These are phyloP conservation scores for Thymelicus lineola DNA, from an alignment of 2,888 invertebrate species.

Conservation along the genomic window DNA sequence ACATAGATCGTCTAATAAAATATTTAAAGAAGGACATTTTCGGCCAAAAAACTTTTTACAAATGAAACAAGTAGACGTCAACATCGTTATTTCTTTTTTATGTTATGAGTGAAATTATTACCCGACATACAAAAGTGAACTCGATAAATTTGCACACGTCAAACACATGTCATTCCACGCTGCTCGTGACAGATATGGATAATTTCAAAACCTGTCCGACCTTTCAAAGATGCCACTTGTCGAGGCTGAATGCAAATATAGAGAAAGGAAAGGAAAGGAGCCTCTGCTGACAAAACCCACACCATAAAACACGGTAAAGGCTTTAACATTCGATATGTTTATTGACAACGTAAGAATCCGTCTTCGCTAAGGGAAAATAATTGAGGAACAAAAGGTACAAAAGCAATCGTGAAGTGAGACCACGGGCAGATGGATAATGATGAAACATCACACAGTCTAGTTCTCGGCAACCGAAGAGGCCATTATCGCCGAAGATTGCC, in stretches of 20 bases:
- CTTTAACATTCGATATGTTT: constrained; percentile 35
- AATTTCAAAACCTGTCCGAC: constrained; percentile 53
- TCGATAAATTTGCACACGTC: constrained; percentile 25
- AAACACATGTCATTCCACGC: constrained; percentile 31
- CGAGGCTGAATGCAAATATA: constrained; percentile 48
- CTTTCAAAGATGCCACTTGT: constrained; percentile 48
- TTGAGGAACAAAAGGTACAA: constrained; percentile 38
- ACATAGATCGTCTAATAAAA: background rate
- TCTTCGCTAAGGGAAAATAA: constrained; percentile 40
- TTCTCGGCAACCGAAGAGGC: constrained; percentile 58
- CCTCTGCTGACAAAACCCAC: constrained; percentile 41
- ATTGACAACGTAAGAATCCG: constrained; percentile 41
- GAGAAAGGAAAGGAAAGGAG: constrained; percentile 53
- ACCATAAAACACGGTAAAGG: constrained; percentile 47
- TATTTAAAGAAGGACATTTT: background rate
- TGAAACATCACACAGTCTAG: constrained; percentile 68
- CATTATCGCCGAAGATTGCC: constrained; percentile 55
- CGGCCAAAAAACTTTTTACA: background rate
- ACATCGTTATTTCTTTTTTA: background rate
- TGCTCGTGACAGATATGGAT: constrained; percentile 32
- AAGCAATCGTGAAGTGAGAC: constrained; percentile 44
- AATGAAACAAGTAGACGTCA: background rate
- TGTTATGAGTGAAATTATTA: constrained; percentile 9
- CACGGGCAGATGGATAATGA: constrained; percentile 59
- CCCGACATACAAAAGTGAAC: constrained; percentile 55